A percentile compares a stretch with the other conserved stretches of the same genome.
Evolutionary conservation across 2,797 vertebrate genomes (phyloP).

Genomic region (Eurystomus glaucurus): DNA sequence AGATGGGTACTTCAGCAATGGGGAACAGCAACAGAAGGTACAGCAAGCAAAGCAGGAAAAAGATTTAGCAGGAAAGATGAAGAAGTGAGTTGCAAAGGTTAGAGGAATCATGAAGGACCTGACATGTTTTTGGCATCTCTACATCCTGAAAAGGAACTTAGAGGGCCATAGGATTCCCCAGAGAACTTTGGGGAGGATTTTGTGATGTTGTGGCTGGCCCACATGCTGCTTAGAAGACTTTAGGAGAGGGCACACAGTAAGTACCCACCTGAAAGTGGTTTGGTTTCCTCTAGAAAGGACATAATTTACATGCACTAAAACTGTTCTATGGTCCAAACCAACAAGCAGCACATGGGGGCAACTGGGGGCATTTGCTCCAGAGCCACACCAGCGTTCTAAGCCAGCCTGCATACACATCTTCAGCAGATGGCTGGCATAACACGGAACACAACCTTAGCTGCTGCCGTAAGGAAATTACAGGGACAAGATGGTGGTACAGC

Average conservation of each 20-base stretch:
- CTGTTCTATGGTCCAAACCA: not conserved
- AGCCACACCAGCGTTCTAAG: not conserved
- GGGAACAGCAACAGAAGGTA: not conserved
- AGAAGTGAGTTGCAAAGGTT: not conserved
- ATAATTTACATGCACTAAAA: not conserved
- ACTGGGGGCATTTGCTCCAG: not conserved
- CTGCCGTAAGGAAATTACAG: not conserved
- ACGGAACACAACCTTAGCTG: not conserved
- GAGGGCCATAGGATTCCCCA: not conserved
- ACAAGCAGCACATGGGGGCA: not conserved
- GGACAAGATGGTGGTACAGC: not conserved
- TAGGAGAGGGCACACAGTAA: not conserved
- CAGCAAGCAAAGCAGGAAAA: not conserved
- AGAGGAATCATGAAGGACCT: not conserved
- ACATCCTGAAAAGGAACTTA: not conserved
- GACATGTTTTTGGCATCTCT: fast-evolving
- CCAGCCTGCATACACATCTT: not conserved
- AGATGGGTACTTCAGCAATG: not conserved
- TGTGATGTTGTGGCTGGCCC: not conserved
- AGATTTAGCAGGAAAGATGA: not conserved
- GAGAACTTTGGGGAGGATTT: not conserved
- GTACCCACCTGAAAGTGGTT: not conserved
- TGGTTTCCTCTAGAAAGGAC: not conserved
- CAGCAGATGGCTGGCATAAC: not conserved
- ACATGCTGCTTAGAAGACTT: not conserved